Evolutionary conservation across 1,140 invertebrate genomes (phyloP).

Genomic region (Monochamus saltuarius): DNA sequence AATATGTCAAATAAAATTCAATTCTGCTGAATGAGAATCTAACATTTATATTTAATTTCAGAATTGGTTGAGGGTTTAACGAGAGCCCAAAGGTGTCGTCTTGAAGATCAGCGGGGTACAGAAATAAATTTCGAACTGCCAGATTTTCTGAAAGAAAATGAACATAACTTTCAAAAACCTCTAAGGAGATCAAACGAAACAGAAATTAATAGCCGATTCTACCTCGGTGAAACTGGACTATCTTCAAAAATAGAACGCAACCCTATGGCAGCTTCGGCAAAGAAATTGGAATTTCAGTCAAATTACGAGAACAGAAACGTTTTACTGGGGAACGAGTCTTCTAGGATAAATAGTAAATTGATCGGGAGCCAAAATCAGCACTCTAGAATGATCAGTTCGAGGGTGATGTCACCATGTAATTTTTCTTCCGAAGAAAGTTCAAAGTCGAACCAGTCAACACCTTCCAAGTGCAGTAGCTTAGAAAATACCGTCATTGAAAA

Average conservation of each 20-base stretch:
- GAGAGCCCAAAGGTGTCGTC: constrained; percentile 66
- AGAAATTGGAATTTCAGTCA: constrained; percentile 13
- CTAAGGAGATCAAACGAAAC: background rate
- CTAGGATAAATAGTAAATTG: background rate
- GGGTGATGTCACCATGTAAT: constrained; percentile 15
- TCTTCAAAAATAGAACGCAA: constrained; percentile 16
- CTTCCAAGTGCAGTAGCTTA: constrained; percentile 37
- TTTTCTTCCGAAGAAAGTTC: constrained; percentile 26
- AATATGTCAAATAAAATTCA: too few relatives aligned
- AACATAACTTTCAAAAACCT: constrained; percentile 38
- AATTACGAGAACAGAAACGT: constrained; percentile 38
- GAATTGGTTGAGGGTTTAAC: constrained; percentile 71
- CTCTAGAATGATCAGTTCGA: background rate
- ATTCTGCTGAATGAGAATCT: too few relatives aligned
- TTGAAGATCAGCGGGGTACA: constrained; percentile 81
- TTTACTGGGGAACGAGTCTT: background rate
- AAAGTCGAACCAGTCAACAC: constrained; percentile 30
- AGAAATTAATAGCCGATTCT: constrained; percentile 12
- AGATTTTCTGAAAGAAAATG: constrained; percentile 72
- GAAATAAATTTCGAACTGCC: constrained; percentile 80
- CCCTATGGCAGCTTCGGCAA: background rate
- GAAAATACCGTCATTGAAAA: constrained; percentile 43
- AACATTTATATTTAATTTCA: constrained; percentile 34
- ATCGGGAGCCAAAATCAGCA: background rate
- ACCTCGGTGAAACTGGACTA: background rate